Evolutionary conservation across 2,888 invertebrate genomes (phyloP).

Genomic region (Clostera curtula): DNA sequence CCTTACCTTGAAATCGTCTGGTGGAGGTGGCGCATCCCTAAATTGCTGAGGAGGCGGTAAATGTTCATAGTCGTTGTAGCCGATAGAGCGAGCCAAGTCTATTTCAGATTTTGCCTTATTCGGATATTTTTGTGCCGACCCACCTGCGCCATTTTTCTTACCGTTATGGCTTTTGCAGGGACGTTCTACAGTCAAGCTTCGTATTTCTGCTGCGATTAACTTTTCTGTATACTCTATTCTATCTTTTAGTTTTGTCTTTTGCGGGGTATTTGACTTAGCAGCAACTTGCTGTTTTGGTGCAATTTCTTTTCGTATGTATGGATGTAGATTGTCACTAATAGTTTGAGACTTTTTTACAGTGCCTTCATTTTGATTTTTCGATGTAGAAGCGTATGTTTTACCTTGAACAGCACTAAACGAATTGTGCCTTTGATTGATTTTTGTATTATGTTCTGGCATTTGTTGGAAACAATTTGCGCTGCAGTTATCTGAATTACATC

Average conservation of each 20-base stretch:
- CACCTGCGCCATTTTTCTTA: slow-evolving; percentile 38
- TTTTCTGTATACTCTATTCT: slow-evolving; percentile 69
- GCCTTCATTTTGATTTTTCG: slow-evolving; percentile 43
- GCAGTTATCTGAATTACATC: slow-evolving; percentile 62
- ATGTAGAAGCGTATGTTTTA: slow-evolving; percentile 44
- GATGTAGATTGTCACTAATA: slow-evolving; percentile 62
- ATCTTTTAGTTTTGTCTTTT: slow-evolving; percentile 56
- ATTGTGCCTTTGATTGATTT: slow-evolving; percentile 61
- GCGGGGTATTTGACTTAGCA: slow-evolving; percentile 35
- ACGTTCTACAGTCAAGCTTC: slow-evolving; percentile 57
- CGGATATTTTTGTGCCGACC: slow-evolving; percentile 47
- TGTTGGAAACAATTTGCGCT: slow-evolving; percentile 59
- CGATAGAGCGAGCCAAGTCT: slow-evolving; percentile 69
- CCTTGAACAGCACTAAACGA: slow-evolving; percentile 66
- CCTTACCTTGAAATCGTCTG: slow-evolving; percentile 78
- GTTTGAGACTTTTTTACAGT: slow-evolving; percentile 67
- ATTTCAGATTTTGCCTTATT: slow-evolving; percentile 77
- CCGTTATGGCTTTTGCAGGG: slow-evolving; percentile 45
- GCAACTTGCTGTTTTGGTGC: slow-evolving; percentile 36
- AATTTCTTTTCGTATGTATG: slow-evolving; percentile 69
- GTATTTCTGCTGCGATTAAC: slow-evolving; percentile 64
- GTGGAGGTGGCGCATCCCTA: slow-evolving; percentile 86
- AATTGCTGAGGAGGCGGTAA: slow-evolving; percentile 90
- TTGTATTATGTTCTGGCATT: slow-evolving; percentile 43
- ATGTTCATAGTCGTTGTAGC: slow-evolving; percentile 80